Conservation (phyloP, 2,113 vertebrate genomes). For the Calonectris borealis region DNA sequence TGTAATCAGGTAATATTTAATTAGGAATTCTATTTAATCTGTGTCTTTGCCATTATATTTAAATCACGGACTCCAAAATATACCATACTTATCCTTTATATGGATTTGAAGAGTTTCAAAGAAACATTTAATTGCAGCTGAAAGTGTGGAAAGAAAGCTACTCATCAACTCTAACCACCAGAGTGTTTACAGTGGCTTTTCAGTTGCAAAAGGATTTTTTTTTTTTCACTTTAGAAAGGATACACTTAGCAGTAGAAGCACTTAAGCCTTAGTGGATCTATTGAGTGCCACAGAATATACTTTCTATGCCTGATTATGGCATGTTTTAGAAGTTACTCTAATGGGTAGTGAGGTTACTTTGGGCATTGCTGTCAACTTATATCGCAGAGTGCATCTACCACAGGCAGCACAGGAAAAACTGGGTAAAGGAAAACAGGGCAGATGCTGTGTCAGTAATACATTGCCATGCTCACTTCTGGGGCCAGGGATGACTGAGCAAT, state of each 20-base stretch:
- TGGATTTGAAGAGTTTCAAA: background rate
- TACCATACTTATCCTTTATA: background rate
- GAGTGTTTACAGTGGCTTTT: background rate
- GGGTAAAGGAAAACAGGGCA: background rate
- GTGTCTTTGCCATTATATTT: background rate
- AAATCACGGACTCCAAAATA: background rate
- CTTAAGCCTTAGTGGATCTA: slow-evolving; percentile 14
- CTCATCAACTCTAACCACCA: background rate
- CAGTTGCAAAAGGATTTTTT: background rate
- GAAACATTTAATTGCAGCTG: background rate
- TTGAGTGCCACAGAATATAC: background rate
- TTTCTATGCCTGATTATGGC: background rate
- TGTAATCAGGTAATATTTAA: background rate
- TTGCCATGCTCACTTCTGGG: background rate
- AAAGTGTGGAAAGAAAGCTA: background rate
- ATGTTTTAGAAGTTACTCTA: slow-evolving; percentile 23
- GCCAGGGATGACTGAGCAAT: background rate
- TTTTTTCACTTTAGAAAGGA: background rate
- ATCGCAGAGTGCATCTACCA: background rate
- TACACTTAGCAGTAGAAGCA: slow-evolving; percentile 2
- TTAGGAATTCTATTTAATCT: background rate
- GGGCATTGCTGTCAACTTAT: background rate
- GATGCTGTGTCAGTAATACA: background rate
- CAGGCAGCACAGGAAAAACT: background rate
- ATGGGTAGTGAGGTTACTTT: slow-evolving; percentile 3